These are phyloP conservation scores for Limnothrissa miodon DNA, from an alignment of 2,113 vertebrate genomes.

Conservation along the genomic window DNA sequence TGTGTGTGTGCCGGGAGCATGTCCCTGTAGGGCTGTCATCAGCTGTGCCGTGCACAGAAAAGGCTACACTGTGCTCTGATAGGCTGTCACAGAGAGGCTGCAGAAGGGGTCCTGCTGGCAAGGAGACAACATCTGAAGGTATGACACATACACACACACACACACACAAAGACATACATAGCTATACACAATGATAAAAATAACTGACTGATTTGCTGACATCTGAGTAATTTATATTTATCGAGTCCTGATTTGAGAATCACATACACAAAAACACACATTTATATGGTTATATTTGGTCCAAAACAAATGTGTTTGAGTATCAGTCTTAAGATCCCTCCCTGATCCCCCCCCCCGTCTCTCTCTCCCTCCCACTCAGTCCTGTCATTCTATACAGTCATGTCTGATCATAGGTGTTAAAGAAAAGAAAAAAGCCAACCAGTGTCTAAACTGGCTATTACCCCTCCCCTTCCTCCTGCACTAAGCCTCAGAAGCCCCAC, in stretches of 20 bases:
- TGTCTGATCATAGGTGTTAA: no score
- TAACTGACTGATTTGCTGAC: not conserved
- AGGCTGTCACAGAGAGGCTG: conserved; percentile 59
- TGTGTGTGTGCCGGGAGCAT: not conserved
- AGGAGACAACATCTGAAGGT: not conserved
- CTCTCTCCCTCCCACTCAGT: no score
- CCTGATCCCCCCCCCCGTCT: no score
- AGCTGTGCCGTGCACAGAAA: conserved; percentile 66
- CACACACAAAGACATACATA: not conserved
- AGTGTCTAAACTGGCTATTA: not conserved
- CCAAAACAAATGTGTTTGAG: no score
- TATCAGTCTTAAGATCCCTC: no score
- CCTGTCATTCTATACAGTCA: no score
- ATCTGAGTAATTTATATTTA: not conserved
- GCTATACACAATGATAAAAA: not conserved
- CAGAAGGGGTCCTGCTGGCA: conserved; percentile 60
- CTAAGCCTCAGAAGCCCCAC: not conserved
- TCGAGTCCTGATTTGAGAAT: not conserved
- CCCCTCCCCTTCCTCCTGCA: not conserved
- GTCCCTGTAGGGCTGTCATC: conserved; percentile 52
- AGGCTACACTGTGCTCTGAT: conserved; percentile 55
- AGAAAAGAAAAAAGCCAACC: not conserved
- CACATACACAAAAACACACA: not conserved
- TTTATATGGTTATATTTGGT: not conserved
- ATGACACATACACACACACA: conserved; percentile 35